Percentiles rank a stretch among this genome's conserved stretches.
phyloP scores from a whole-genome alignment of 2,113 vertebrate genomes.

The Rhabdornis inornatus region DNA sequence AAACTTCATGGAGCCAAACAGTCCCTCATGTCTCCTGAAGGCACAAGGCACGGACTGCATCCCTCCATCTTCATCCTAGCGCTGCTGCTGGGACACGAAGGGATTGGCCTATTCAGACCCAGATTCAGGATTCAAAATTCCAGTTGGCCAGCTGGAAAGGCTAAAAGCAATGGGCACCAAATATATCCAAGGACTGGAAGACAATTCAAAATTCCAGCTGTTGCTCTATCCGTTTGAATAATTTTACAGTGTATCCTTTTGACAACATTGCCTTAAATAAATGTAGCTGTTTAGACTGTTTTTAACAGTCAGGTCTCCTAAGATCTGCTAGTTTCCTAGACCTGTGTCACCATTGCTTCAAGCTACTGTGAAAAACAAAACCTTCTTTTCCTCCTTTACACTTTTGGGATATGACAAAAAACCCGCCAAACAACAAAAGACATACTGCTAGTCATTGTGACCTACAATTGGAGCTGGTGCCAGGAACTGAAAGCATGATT shows the following conservation, averaged over 20 bases:
- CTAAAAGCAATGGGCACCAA: background rate
- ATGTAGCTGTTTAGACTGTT: background rate
- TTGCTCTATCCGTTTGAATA: background rate
- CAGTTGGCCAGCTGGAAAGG: background rate
- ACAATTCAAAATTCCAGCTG: background rate
- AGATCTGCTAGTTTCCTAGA: background rate
- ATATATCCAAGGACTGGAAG: background rate
- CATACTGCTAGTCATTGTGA: slow-evolving; percentile 52
- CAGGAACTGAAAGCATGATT: slow-evolving; percentile 58
- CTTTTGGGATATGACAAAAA: slow-evolving; percentile 52
- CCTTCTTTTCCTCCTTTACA: slow-evolving; percentile 57
- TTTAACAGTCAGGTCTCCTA: background rate
- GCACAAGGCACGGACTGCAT: fast-evolving
- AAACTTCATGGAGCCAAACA: background rate
- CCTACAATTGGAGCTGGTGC: slow-evolving; percentile 23
- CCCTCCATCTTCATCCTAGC: background rate
- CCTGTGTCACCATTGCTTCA: slow-evolving; percentile 14
- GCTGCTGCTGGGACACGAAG: fast-evolving
- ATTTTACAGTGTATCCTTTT: fast-evolving
- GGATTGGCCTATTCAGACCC: background rate
- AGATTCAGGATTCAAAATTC: background rate
- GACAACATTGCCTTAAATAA: background rate
- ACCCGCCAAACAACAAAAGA: background rate
- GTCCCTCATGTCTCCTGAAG: background rate
- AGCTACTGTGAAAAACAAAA: slow-evolving; percentile 62